Evolutionary conservation across 1,140 invertebrate genomes (phyloP).

Genomic region (Araneus ventricosus): DNA sequence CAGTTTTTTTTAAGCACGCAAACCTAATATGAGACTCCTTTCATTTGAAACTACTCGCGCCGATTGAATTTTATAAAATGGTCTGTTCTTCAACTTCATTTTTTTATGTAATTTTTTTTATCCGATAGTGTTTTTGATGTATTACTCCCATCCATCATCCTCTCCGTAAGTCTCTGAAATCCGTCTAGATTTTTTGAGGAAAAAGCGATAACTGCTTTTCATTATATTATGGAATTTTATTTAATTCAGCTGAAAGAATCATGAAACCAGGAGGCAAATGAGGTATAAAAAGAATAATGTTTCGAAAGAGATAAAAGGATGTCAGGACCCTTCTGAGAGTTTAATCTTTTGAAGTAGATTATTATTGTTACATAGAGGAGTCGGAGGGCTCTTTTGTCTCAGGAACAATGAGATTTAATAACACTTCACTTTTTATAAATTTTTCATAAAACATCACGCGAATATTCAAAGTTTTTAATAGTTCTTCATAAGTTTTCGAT

Average conservation of each 20-base stretch:
- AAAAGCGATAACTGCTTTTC: neutral
- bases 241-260: neutral
- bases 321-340: neutral
- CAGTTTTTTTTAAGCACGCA: too few relatives aligned
- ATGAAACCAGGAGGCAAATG: neutral
- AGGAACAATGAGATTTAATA: neutral
- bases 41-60: neutral
- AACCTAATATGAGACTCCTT: too few relatives aligned
- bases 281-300: neutral
- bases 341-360: neutral
- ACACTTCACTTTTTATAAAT: neutral
- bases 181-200: neutral
- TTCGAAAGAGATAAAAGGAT: neutral
- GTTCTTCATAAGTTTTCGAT: too few relatives aligned
- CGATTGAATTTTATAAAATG: conserved; percentile 11
- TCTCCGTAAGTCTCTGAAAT: neutral
- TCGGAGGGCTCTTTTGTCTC: neutral
- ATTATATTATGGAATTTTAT: neutral
- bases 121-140: neutral
- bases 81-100: neutral
- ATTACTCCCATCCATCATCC: neutral
- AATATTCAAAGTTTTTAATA: too few relatives aligned
- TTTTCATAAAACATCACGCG: neutral
- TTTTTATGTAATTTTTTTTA: neutral
- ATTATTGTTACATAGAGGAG: neutral